Conservation (phyloP, 2,888 invertebrate species). For the Octodonta nipae region DNA sequence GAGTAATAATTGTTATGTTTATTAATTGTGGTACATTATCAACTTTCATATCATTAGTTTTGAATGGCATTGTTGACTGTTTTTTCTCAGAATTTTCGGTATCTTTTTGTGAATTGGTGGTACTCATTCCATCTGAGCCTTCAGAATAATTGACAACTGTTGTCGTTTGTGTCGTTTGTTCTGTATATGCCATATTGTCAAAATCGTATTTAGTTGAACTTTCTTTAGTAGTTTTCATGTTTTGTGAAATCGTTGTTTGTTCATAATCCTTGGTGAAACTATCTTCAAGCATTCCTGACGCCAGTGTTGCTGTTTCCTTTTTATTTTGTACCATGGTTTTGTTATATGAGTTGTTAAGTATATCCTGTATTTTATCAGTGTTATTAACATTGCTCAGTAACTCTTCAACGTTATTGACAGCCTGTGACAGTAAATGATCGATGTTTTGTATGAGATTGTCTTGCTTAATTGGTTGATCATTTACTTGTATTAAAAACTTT, state of each 20-base stretch:
- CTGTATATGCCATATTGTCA: too few species aligned
- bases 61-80: background rate
- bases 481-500: slow-evolving; percentile 9
- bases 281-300: slow-evolving; percentile 15
- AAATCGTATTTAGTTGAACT: too few species aligned
- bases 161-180: too few species aligned
- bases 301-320: slow-evolving; percentile 20
- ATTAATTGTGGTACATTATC: background rate
- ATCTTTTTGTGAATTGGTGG: background rate
- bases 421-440: slow-evolving; percentile 29
- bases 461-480: slow-evolving; percentile 8
- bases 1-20: background rate
- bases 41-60: background rate
- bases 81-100: background rate
- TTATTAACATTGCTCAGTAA: slow-evolving; percentile 14
- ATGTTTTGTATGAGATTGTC: slow-evolving; percentile 27
- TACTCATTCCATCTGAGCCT: too few species aligned
- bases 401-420: slow-evolving; percentile 21
- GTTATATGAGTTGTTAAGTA: slow-evolving; percentile 15
- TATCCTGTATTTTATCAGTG: slow-evolving; percentile 17
- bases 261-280: slow-evolving; percentile 6
- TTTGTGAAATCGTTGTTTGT: slow-evolving; percentile 7
- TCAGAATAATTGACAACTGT: too few species aligned
- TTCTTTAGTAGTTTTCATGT: too few species aligned
- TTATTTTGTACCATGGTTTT: slow-evolving; percentile 20